These are phyloP conservation scores for Tiaroga cobitis DNA, from an alignment of 2,797 vertebrate species.

Conservation along the genomic window DNA sequence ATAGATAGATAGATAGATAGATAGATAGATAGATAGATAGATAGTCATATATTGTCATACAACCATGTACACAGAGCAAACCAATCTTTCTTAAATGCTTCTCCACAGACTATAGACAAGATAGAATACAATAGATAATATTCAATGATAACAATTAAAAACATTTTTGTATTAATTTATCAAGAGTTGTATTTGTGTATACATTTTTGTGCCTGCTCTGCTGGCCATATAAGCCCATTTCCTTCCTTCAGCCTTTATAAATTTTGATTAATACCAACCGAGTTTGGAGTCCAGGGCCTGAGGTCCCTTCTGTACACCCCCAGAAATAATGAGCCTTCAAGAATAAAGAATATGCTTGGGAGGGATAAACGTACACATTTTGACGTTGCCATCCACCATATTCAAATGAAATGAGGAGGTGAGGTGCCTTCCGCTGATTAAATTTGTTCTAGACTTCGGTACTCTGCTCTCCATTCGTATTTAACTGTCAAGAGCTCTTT, in stretches of 20 bases:
- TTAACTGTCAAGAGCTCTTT: slow-evolving; percentile 68
- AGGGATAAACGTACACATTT: slow-evolving; percentile 78
- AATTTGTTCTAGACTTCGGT: slow-evolving; percentile 71
- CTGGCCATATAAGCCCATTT: slow-evolving; percentile 50
- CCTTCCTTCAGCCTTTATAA: slow-evolving; percentile 63
- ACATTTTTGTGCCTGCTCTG: slow-evolving; percentile 50
- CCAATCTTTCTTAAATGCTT: not conserved
- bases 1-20: not conserved
- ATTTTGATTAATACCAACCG: slow-evolving; percentile 91
- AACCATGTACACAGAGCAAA: not conserved
- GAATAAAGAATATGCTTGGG: slow-evolving; percentile 85
- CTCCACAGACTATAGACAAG: not conserved
- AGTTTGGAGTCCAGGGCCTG: slow-evolving; percentile 84
- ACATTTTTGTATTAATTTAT: not conserved
- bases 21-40: not conserved
- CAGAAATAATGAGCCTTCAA: slow-evolving; percentile 94
- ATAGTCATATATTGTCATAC: too few relatives aligned
- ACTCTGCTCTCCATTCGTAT: slow-evolving; percentile 72
- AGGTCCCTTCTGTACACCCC: slow-evolving; percentile 77
- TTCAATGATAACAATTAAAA: not conserved
- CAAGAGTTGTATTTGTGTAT: not conserved
- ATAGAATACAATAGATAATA: too few relatives aligned
- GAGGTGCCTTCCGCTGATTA: slow-evolving; percentile 81
- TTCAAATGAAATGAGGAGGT: slow-evolving; percentile 85
- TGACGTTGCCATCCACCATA: slow-evolving; percentile 78